Conservation (phyloP, 2,797 vertebrate genomes). For the Poeciliopsis presidionis region DNA sequence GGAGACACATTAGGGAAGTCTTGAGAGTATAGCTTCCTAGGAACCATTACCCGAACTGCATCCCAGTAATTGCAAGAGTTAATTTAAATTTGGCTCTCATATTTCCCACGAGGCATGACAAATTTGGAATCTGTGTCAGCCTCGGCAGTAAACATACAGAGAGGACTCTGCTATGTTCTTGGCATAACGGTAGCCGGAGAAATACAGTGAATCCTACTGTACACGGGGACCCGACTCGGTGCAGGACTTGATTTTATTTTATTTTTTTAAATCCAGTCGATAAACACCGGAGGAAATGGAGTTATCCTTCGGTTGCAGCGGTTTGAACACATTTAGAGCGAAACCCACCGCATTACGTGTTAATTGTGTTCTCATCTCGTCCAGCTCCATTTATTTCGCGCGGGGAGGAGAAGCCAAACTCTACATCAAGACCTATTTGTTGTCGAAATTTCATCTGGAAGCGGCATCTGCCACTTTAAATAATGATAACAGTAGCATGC, state of each 20-base stretch:
- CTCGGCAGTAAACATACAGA: conserved; percentile 17
- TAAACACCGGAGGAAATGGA: neutral
- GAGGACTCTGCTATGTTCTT: neutral
- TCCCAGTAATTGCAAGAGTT: conserved; percentile 27
- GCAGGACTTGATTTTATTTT: neutral
- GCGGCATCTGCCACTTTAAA: conserved; percentile 32
- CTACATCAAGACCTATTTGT: conserved; percentile 13
- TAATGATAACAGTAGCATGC: conserved; percentile 51
- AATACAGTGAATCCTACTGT: neutral
- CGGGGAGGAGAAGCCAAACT: neutral
- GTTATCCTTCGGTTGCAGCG: neutral
- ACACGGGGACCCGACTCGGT: neutral
- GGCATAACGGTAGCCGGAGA: neutral
- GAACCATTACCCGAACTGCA: conserved; percentile 14
- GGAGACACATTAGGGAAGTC: neutral
- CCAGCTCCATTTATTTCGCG: conserved; percentile 5
- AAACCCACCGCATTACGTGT: neutral
- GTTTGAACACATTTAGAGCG: conserved; percentile 7
- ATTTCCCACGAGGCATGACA: conserved; percentile 31
- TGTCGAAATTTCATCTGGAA: conserved; percentile 22
- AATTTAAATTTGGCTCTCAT: conserved; percentile 23
- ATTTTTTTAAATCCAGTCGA: neutral
- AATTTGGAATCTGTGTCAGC: conserved; percentile 49
- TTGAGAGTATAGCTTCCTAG: neutral
- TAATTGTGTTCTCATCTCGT: neutral